phyloP scores from a whole-genome alignment of 2,888 invertebrate species.

The Tenthredo scrophulariae region DNA sequence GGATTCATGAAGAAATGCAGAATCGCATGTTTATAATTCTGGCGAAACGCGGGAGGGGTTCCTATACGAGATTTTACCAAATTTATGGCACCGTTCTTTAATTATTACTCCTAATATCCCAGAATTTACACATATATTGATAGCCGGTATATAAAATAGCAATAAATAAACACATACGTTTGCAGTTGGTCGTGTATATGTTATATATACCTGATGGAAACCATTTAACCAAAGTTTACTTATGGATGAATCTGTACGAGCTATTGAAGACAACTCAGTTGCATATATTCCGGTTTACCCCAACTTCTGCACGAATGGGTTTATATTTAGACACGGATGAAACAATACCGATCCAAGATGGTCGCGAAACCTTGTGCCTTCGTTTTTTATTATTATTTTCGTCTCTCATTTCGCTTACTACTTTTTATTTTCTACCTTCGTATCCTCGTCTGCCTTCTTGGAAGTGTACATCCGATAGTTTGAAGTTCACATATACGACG shows the following conservation, averaged over 20 bases:
- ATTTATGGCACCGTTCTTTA: neutral
- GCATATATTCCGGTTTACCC: constrained; percentile 28
- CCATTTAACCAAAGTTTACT: neutral
- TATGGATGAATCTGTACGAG: neutral
- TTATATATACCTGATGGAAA: neutral
- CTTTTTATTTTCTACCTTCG: constrained; percentile 19
- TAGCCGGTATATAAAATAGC: neutral
- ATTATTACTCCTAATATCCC: neutral
- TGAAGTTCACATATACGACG: neutral
- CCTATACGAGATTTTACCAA: neutral
- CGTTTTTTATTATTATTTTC: constrained; percentile 20
- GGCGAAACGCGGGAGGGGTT: neutral
- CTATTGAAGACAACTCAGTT: neutral
- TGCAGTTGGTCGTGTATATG: neutral
- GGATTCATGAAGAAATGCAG: neutral
- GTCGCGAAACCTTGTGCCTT: constrained; percentile 9
- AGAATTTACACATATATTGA: neutral
- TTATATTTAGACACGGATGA: constrained; percentile 38
- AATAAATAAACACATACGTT: neutral
- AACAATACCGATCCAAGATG: constrained; percentile 31
- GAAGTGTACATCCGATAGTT: constrained; percentile 29
- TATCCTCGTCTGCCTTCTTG: constrained; percentile 28
- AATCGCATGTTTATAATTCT: neutral
- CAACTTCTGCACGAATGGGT: constrained; percentile 19
- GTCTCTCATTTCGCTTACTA: neutral